Conservation (phyloP, 2,888 invertebrate species). For the Parascotia fuliginaria region DNA sequence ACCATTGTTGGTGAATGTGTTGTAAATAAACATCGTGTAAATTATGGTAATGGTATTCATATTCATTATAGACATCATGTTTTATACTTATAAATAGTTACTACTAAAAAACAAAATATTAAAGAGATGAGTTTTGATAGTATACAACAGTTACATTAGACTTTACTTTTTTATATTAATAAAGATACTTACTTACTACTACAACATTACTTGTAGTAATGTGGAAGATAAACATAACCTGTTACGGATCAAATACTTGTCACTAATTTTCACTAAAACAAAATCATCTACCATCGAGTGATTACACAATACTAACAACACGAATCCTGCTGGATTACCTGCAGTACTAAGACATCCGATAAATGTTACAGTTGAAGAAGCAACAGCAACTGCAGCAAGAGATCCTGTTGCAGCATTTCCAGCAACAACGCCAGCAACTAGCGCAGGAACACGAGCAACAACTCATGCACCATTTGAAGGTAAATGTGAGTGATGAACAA, state of each 20-base stretch:
- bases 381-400: constrained; percentile 97
- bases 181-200: too few species aligned
- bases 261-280: neutral
- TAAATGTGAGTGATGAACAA: constrained; percentile 55
- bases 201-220: too few species aligned
- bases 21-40: neutral
- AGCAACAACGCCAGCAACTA: constrained; percentile 95
- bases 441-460: constrained; percentile 96
- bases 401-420: constrained; percentile 95
- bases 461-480: constrained; percentile 95
- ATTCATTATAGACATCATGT: neutral
- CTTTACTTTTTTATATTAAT: too few species aligned
- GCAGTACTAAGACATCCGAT: constrained; percentile 10
- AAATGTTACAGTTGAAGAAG: constrained; percentile 92
- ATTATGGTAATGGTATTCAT: neutral
- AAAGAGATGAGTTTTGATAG: too few species aligned
- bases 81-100: too few species aligned
- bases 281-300: neutral
- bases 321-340: constrained; percentile 3
- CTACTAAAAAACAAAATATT: too few species aligned
- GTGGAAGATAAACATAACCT: too few species aligned
- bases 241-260: neutral
- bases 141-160: too few species aligned
- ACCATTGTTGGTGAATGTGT: constrained; percentile 9
- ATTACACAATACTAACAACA: constrained; percentile 16